Percentiles rank a stretch among this genome's conserved stretches.
Evolutionary conservation across 2,888 invertebrate genomes (phyloP).

Genomic region (Siphonodentalium dalli): DNA sequence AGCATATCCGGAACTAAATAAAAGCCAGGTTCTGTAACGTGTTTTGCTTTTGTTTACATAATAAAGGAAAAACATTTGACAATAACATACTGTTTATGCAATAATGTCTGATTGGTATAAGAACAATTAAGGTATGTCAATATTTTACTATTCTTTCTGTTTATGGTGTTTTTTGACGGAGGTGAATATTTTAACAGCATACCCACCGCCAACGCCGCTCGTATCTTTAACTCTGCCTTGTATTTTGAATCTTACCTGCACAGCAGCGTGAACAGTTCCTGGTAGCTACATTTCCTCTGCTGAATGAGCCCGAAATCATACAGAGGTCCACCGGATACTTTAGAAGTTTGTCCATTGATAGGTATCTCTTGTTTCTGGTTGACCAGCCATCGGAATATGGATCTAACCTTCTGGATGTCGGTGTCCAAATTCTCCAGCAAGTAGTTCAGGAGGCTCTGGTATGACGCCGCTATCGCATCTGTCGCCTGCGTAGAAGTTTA

Average conservation of each 20-base stretch:
- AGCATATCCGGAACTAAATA: too few species aligned
- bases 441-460: conserved; percentile 32
- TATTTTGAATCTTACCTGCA: conserved; percentile 30
- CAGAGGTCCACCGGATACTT: too few species aligned
- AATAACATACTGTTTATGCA: too few species aligned
- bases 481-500: conserved; percentile 21
- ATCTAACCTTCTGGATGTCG: conserved; percentile 31
- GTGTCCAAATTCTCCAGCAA: conserved; percentile 21
- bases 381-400: conserved; percentile 36
- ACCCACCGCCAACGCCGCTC: neutral
- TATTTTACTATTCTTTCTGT: too few species aligned
- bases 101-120: too few species aligned
- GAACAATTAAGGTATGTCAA: too few species aligned
- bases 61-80: too few species aligned
- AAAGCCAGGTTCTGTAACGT: too few species aligned
- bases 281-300: conserved; percentile 28
- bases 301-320: conserved; percentile 33
- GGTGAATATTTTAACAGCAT: neutral
- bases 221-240: neutral
- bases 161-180: too few species aligned
- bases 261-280: conserved; percentile 31
- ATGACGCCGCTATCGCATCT: conserved; percentile 20
- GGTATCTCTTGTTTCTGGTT: conserved; percentile 28
- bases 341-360: conserved; percentile 11
- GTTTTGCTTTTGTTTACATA: too few species aligned